These are phyloP conservation scores for Hippoglossus hippoglossus DNA, from an alignment of 2,797 vertebrate genomes.

Conservation along the genomic window DNA sequence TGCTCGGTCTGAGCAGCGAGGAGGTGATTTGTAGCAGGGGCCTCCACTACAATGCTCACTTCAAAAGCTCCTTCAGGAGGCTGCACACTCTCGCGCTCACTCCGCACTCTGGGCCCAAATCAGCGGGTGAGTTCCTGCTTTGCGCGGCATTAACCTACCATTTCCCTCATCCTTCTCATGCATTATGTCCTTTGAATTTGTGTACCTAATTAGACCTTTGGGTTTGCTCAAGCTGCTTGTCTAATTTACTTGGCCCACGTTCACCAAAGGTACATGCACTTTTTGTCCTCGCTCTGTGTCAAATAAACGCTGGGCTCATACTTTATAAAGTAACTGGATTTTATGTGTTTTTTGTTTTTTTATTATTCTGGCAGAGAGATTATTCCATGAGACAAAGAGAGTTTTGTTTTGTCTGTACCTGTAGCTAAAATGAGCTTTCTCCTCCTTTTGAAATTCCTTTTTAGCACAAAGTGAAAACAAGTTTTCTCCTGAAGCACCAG, in stretches of 20 bases:
- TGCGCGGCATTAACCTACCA: constrained; percentile 63
- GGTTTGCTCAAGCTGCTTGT: constrained; percentile 65
- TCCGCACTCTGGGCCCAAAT: constrained; percentile 58
- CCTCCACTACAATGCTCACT: constrained; percentile 73
- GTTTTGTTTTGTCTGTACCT: constrained; percentile 50
- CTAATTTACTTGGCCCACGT: constrained; percentile 70
- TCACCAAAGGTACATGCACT: constrained; percentile 39
- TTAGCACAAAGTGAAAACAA: constrained; percentile 60
- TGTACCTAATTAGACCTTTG: constrained; percentile 74
- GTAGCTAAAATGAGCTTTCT: constrained; percentile 39
- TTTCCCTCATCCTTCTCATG: constrained; percentile 70
- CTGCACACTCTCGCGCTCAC: constrained; percentile 41
- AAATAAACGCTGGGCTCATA: constrained; percentile 40
- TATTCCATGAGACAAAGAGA: constrained; percentile 25
- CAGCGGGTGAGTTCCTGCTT: constrained; percentile 73
- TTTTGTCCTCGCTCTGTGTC: constrained; percentile 42
- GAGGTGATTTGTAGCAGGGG: constrained; percentile 72
- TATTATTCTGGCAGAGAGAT: not conserved
- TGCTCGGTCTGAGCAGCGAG: constrained; percentile 58
- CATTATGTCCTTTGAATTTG: constrained; percentile 83
- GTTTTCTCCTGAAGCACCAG: constrained; percentile 19
- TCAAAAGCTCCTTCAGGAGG: constrained; percentile 77
- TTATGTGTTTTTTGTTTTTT: not conserved
- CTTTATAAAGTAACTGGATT: constrained; percentile 23
- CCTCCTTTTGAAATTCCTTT: constrained; percentile 46